These are phyloP conservation scores for Enteromius mattozi DNA, from an alignment of 2,797 vertebrate species.

Conservation along the genomic window DNA sequence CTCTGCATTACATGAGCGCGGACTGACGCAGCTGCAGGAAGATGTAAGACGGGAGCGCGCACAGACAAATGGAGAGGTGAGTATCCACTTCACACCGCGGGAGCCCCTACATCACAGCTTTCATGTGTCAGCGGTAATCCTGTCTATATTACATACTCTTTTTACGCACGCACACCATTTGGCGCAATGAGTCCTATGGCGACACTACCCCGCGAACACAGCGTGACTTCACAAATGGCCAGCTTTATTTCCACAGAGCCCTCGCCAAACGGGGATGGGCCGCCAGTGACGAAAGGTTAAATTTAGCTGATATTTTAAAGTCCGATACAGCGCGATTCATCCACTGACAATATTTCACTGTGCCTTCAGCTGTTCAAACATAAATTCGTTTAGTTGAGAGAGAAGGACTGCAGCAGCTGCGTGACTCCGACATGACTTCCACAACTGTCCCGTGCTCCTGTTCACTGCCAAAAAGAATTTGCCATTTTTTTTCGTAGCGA, in stretches of 20 bases:
- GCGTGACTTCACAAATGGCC: constrained; percentile 73
- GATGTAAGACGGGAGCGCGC: constrained; percentile 12
- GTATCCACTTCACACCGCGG: constrained; percentile 46
- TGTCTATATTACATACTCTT: background rate
- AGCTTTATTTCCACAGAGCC: constrained; percentile 45
- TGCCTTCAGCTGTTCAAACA: constrained; percentile 47
- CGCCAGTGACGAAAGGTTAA: constrained; percentile 27
- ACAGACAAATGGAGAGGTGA: constrained; percentile 41
- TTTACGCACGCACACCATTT: constrained; percentile 72
- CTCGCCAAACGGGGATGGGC: constrained; percentile 10
- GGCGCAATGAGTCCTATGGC: constrained; percentile 76
- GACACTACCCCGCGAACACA: constrained; percentile 71
- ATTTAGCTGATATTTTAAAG: constrained; percentile 35
- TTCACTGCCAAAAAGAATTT: background rate
- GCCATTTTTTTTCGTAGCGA: background rate
- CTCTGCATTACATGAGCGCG: background rate
- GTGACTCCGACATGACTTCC: constrained; percentile 34
- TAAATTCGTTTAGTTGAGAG: constrained; percentile 18
- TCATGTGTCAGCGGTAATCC: constrained; percentile 40
- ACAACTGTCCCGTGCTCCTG: constrained; percentile 7
- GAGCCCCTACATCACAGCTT: constrained; percentile 46
- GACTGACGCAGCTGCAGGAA: constrained; percentile 6
- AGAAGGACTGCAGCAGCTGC: constrained; percentile 73
- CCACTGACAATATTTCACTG: constrained; percentile 38
- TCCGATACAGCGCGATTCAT: background rate